phyloP scores from a whole-genome alignment of 2,113 vertebrate genomes.

The Oncorhynchus clarkii region DNA sequence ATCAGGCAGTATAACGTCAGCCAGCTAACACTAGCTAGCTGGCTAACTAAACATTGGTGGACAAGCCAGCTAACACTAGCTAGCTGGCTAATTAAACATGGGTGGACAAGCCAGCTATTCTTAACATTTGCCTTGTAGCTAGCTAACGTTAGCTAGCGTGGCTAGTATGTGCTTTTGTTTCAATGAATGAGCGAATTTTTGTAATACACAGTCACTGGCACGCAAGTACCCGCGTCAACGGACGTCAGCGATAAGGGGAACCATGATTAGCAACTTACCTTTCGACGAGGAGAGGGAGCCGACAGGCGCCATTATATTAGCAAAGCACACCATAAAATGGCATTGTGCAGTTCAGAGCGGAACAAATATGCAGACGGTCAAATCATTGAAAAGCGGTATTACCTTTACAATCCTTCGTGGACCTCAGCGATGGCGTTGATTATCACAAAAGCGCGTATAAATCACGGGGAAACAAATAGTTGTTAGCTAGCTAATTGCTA shows the following conservation, averaged over 20 bases:
- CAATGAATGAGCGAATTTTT: slow-evolving; percentile 69
- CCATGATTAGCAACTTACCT: slow-evolving; percentile 72
- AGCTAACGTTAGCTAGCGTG: slow-evolving; percentile 33
- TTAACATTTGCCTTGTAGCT: slow-evolving; percentile 8
- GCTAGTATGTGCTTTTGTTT: slow-evolving; percentile 46
- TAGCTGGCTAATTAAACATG: not conserved
- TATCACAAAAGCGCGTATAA: not conserved
- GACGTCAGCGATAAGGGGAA: slow-evolving; percentile 79
- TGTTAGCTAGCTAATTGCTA: slow-evolving; percentile 51
- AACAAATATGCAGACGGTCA: not conserved
- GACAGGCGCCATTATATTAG: slow-evolving; percentile 66
- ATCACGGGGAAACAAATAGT: slow-evolving; percentile 1
- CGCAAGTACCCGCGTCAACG: slow-evolving; percentile 79
- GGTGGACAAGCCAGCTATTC: not conserved
- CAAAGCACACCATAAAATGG: slow-evolving; percentile 15
- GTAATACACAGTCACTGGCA: slow-evolving; percentile 74
- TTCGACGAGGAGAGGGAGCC: slow-evolving; percentile 63
- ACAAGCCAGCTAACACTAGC: not conserved
- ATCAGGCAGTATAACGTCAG: not conserved
- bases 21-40: not conserved
- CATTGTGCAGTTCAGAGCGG: slow-evolving; percentile 1
- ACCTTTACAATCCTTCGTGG: slow-evolving; percentile 59
- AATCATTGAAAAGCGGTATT: slow-evolving; percentile 21
- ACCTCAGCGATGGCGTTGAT: slow-evolving; percentile 17
- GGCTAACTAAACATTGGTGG: not conserved